Evolutionary conservation across 1,140 invertebrate species (phyloP).

Genomic region (Ceratina japonica): DNA sequence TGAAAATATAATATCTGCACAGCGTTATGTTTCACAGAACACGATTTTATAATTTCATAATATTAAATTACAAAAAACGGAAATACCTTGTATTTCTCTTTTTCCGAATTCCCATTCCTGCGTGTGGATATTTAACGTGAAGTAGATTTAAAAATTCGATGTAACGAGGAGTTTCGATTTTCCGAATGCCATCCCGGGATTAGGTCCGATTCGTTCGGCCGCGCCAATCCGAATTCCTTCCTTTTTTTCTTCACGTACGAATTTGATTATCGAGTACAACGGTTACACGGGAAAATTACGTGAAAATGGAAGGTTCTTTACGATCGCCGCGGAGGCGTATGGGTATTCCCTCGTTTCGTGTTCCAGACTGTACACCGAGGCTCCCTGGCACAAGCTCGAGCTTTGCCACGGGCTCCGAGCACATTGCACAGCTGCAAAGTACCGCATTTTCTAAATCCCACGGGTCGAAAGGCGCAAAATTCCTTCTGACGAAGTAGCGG

Average conservation of each 20-base stretch:
- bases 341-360: conserved; percentile 7
- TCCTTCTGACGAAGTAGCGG: conserved; percentile 37
- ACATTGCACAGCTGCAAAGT: conserved; percentile 58
- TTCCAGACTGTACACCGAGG: conserved; percentile 37
- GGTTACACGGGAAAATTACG: not conserved
- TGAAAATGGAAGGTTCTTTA: not conserved
- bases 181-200: not conserved
- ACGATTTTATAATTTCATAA: too few species aligned
- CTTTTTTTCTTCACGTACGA: not conserved
- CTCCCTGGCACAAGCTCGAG: conserved; percentile 37
- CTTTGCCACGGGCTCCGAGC: conserved; percentile 19
- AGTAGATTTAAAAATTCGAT: not conserved
- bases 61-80: too few species aligned
- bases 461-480: conserved; percentile 54
- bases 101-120: not conserved
- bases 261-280: not conserved
- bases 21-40: too few species aligned
- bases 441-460: conserved; percentile 65
- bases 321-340: not conserved
- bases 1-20: too few species aligned
- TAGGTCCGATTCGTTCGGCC: not conserved
- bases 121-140: not conserved
- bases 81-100: not conserved
- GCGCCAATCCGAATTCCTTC: not conserved
- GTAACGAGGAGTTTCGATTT: not conserved